phyloP scores from a whole-genome alignment of 2,797 vertebrate species.

The Protonibea diacanthus region DNA sequence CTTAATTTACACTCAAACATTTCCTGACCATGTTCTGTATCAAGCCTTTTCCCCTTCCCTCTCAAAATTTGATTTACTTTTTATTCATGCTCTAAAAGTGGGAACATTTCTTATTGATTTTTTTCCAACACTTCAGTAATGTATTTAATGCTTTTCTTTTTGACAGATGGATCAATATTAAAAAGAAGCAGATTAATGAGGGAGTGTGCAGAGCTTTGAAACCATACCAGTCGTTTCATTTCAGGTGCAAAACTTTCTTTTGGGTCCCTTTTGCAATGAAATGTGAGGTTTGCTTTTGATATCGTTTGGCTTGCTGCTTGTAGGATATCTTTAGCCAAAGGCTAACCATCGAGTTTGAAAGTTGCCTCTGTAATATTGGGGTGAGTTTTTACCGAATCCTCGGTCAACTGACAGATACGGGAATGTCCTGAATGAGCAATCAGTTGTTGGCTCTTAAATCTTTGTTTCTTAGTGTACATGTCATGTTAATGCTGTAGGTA shows the following conservation, averaged over 20 bases:
- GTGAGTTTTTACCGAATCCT: constrained; percentile 4
- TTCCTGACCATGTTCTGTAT: constrained; percentile 34
- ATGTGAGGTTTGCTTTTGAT: constrained; percentile 29
- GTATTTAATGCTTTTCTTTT: constrained; percentile 21
- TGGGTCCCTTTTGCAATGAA: constrained; percentile 23
- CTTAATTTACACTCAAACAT: constrained; percentile 10
- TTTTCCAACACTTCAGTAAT: constrained; percentile 3
- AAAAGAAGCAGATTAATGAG: constrained; percentile 26
- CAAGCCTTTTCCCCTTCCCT: constrained; percentile 2
- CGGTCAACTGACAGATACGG: neutral
- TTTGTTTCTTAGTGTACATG: constrained; percentile 34
- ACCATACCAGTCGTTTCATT: constrained; percentile 16
- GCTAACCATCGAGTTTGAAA: constrained; percentile 14
- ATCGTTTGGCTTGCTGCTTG: constrained; percentile 41
- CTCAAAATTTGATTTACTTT: constrained; percentile 21
- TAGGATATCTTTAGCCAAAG: constrained; percentile 11
- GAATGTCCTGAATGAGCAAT: constrained; percentile 29
- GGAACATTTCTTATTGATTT: constrained; percentile 22
- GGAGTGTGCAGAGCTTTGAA: constrained; percentile 17
- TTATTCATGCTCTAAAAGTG: constrained; percentile 4
- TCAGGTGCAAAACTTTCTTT: constrained; percentile 4
- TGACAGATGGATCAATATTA: constrained; percentile 9
- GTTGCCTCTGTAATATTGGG: neutral
- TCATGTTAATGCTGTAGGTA: constrained; percentile 49
- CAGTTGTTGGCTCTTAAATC: constrained; percentile 19